Evolutionary conservation across 64 coral and sea anemone species (phyloP).

Genomic region (Porites lutea): DNA sequence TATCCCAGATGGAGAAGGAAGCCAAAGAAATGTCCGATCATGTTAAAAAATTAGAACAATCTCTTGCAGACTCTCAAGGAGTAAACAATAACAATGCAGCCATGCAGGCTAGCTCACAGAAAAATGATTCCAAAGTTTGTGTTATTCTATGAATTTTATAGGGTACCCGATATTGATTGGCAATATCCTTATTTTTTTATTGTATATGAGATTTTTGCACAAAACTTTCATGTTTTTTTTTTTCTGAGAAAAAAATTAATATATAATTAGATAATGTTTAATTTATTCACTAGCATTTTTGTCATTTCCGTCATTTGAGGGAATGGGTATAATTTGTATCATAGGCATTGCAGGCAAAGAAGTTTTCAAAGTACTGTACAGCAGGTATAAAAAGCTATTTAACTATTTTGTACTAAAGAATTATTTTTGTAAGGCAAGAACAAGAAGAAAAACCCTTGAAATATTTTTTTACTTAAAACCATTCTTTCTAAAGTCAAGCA

Average conservation of each 20-base stretch:
- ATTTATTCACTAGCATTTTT: conserved; percentile 4
- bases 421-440: too few species aligned
- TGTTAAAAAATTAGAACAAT: conserved; percentile 71
- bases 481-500: too few species aligned
- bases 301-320: not conserved
- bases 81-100: conserved; percentile 36
- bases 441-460: too few species aligned
- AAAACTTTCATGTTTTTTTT: too few species aligned
- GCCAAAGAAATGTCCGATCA: conserved; percentile 75
- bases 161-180: not conserved
- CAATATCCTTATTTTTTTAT: not conserved
- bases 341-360: too few species aligned
- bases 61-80: conserved; percentile 3
- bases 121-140: conserved; percentile 48
- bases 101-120: not conserved
- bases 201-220: not conserved
- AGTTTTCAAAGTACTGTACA: too few species aligned
- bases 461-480: too few species aligned
- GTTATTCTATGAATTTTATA: conserved; percentile 1
- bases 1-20: conserved; percentile 86
- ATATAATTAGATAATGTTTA: not conserved
- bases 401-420: too few species aligned
- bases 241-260: not conserved
- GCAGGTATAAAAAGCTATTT: too few species aligned
- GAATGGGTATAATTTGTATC: too few species aligned